Percentiles rank a stretch among this genome's conserved stretches.
These are phyloP conservation scores for Machaerirhynchus nigripectus DNA, from an alignment of 2,113 vertebrate genomes.

Conservation along the genomic window DNA sequence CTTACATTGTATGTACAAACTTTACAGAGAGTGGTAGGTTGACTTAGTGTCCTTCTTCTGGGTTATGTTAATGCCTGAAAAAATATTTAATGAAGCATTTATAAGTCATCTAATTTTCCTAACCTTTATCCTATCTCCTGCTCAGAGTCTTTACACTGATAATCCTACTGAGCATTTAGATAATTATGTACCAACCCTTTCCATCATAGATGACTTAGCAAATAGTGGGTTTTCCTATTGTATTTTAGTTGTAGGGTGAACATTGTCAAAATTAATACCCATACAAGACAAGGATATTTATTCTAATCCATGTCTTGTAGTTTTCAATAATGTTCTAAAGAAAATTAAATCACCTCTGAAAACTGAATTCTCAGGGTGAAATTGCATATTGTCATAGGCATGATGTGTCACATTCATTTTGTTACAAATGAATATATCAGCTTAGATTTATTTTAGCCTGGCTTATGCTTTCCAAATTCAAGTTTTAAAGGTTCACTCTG, in stretches of 20 bases:
- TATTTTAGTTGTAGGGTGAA: constrained; percentile 25
- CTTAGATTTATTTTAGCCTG: constrained; percentile 71
- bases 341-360: constrained; percentile 68
- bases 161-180: constrained; percentile 1
- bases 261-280: constrained; percentile 53
- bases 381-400: constrained; percentile 50
- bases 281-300: constrained; percentile 56
- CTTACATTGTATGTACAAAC: neutral
- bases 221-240: constrained; percentile 30
- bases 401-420: constrained; percentile 59
- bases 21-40: neutral
- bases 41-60: neutral
- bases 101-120: neutral
- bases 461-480: constrained; percentile 55
- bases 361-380: constrained; percentile 66
- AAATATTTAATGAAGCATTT: constrained; percentile 11
- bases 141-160: constrained; percentile 3
- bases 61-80: neutral
- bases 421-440: constrained; percentile 69
- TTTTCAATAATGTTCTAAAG: constrained; percentile 67
- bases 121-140: neutral
- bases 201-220: neutral
- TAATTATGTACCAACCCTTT: neutral
- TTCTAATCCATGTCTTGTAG: constrained; percentile 51
- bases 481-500: constrained; percentile 58